phyloP scores from a whole-genome alignment of 2,888 invertebrate species.

The Rhagonycha lutea region DNA sequence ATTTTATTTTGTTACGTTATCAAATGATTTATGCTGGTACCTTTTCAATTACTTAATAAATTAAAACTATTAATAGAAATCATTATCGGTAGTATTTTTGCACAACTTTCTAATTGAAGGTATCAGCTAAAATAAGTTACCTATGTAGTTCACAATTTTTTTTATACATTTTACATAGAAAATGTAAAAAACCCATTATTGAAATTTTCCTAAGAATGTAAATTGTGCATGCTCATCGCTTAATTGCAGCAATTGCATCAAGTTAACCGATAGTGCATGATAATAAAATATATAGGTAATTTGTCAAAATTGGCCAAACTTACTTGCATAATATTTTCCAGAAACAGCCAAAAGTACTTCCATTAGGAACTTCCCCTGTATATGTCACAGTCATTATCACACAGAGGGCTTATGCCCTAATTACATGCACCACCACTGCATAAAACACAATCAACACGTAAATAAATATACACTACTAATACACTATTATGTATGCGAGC shows the following conservation, averaged over 20 bases:
- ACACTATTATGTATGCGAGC: constrained; percentile 4
- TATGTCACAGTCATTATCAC: constrained; percentile 82
- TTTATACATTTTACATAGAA: background rate
- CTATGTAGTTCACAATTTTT: background rate
- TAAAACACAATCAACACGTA: background rate
- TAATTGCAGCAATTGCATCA: background rate
- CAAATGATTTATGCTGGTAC: background rate
- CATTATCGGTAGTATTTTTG: background rate
- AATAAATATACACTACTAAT: constrained; percentile 1
- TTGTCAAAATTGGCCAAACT: constrained; percentile 52
- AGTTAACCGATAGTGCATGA: background rate
- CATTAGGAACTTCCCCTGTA: constrained; percentile 88
- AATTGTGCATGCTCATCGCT: background rate
- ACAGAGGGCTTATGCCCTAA: background rate
- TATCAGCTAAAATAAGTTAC: background rate
- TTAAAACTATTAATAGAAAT: background rate
- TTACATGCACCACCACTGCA: background rate
- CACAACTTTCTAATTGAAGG: background rate
- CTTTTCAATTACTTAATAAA: background rate
- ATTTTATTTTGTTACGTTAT: background rate
- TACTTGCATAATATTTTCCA: constrained; percentile 88
- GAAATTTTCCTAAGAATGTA: background rate
- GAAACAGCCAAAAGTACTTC: constrained; percentile 91
- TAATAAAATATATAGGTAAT: background rate
- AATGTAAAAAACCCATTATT: background rate